Conservation (phyloP, 1,140 invertebrate species). For the Papilio polyxenes region DNA sequence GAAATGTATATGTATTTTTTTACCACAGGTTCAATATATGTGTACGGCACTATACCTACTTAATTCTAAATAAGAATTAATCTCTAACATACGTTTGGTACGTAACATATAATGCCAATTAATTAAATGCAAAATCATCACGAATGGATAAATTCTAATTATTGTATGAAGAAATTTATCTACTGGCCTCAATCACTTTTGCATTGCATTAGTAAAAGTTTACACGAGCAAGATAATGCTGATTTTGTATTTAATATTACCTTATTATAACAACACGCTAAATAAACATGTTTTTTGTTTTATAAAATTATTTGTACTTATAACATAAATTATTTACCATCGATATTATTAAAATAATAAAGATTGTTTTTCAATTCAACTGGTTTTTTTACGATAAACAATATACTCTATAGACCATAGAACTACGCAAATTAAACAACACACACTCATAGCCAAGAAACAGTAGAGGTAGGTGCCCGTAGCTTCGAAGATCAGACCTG, state of each 20-base stretch:
- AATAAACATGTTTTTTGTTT: background rate
- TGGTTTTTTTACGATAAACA: conserved; percentile 50
- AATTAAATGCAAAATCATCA: background rate
- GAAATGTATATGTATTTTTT: background rate
- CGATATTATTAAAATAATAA: background rate
- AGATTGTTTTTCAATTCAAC: conserved; percentile 1
- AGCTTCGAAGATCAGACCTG: conserved; percentile 69
- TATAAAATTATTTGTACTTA: conserved; percentile 32
- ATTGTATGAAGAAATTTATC: conserved; percentile 12
- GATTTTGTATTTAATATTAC: background rate
- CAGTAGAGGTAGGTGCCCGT: conserved; percentile 72
- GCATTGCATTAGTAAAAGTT: background rate
- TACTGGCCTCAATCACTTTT: conserved; percentile 4
- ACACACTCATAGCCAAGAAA: conserved; percentile 73
- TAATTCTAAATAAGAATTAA: background rate
- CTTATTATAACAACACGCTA: background rate
- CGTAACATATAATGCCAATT: conserved; percentile 1
- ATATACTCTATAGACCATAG: conserved; percentile 71
- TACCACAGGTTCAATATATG: too few species aligned
- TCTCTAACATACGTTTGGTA: background rate
- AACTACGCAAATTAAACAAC: conserved; percentile 69
- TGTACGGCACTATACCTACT: background rate
- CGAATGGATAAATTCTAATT: background rate
- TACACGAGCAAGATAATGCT: background rate
- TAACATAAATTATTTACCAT: background rate